phyloP scores from a whole-genome alignment of 2,888 invertebrate species.

The Zonitis immaculata region DNA sequence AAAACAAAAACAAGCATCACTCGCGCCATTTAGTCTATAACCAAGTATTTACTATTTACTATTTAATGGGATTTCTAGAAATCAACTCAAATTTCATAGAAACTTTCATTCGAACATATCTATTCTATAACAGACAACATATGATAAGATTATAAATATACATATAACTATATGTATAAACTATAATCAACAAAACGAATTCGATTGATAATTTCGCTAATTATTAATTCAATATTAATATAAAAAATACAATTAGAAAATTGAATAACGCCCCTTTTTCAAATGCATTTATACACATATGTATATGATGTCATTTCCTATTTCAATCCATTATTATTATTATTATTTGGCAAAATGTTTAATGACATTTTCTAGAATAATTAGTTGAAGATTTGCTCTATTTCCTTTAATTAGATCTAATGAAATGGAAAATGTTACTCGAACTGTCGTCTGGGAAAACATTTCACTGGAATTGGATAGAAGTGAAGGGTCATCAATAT shows the following conservation, averaged over 20 bases:
- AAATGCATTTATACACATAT: too few species aligned
- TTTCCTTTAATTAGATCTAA: background rate
- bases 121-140: background rate
- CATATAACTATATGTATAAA: too few species aligned
- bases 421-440: slow-evolving; percentile 15
- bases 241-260: too few species aligned
- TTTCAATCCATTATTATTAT: too few species aligned
- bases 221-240: background rate
- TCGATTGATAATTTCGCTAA: background rate
- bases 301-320: too few species aligned
- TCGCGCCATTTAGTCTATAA: background rate
- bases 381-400: background rate
- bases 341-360: too few species aligned
- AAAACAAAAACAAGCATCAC: background rate
- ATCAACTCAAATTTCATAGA: background rate
- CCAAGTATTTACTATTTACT: background rate
- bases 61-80: background rate
- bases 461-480: slow-evolving; percentile 14
- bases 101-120: background rate
- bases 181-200: background rate
- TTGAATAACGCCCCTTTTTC: too few species aligned
- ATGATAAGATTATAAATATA: background rate
- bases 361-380: background rate
- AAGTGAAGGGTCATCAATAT: slow-evolving; percentile 23
- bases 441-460: slow-evolving; percentile 18